Base-by-base conservation (phyloP, 2,113 vertebrate genomes). In the Macheiramphus alcinus region DNA sequence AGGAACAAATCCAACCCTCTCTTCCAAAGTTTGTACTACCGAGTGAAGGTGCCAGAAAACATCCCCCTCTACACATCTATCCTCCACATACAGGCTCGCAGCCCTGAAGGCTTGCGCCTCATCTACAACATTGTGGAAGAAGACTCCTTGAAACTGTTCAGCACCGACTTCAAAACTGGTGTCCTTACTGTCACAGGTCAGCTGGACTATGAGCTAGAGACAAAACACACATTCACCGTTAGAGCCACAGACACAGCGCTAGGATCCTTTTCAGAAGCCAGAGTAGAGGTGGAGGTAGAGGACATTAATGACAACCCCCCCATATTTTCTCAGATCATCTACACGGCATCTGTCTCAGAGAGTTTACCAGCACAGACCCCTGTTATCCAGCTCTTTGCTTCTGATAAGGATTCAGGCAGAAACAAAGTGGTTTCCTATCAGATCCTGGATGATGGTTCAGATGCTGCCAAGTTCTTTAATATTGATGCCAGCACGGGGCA, bases 271-370 rank as follows among this genome's bases (percentile, higher is more conserved):
- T 99, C 99, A 10, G 99, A 99, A 97, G 99, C 99, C 36, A 98
- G 96, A 5, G 98, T 99, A 58, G 99, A 99, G 94, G 98, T 99
- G 29, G 98, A 99, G 62, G 98, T 99, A 13, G 99, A 99, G 73
- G 99, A 99, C 62, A 79, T 99, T 34, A 99, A 99, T 42, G 99
- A 99, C 80, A 99, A 99, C 42, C 95, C 98, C 4, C 99, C 99
- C 0, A 20, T 98, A 36, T 99, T 99, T 94, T 98, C 99, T 68
- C 98, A 99, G 74, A 73, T 93, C 26, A 88, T 98, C 48, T 99
- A 99, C 68, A 97, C 95, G 2, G 97, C 97, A 0, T 97, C 97
- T 38, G 62, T 99, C 20, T 97, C 97, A 0, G 99, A 99, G 96
- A 99, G 98, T 42, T 98, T 99, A 68, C 98, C 99, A 13, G 90